Evolutionary conservation across 2,113 vertebrate genomes (phyloP), one percentile per base, ranked within the genome.

Genomic region (Sander lucioperca): DNA sequence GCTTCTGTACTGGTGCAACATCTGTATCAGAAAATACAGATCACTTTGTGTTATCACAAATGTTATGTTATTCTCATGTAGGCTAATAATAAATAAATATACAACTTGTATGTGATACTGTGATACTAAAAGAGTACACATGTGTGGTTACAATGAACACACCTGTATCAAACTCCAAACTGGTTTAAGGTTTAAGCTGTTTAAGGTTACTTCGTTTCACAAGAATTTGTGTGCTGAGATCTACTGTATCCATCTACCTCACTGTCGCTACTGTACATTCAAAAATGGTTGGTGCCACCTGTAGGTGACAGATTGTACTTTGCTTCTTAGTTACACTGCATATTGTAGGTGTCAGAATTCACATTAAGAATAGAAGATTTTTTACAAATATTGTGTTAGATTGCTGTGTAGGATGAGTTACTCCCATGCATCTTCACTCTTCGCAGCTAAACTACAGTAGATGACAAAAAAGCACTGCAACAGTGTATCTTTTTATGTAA

Each of bases 211-310:
- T 45, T 48, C n/a, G 21, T 47, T 59, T 21, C 25, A 43, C 3
- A 30, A 16, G 25, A 73, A 5, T 45, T 23, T 48, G 19, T 63
- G 16, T 72, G 1, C 63, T 74, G 62, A 75, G 11, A 74, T 45
- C 54, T 21, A 14, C 27, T 73, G 15, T 21, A 25, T 56, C 36
- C 1, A 21, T 21, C 27, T 56, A 12, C 6, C 33, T 65, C 47
- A 53, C 23, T 82, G 18, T 47, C 69, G 68, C 65, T 78, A 81
- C 50, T 80, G 39, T 45, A 30, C 14, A 88, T 80, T 74, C 1
- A 80, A 66, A 83, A 66, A 81, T 78, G 68, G 19, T 80, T 82
- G 73, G 74, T 89, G 86, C 87, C 88, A 87, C 85, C 91, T 90
- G 83, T 80, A 57, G 91, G 82, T 82, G 75, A 81, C 19, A 71